Conservation (phyloP, 2,797 vertebrate species). For the Urophycis tenuis region DNA sequence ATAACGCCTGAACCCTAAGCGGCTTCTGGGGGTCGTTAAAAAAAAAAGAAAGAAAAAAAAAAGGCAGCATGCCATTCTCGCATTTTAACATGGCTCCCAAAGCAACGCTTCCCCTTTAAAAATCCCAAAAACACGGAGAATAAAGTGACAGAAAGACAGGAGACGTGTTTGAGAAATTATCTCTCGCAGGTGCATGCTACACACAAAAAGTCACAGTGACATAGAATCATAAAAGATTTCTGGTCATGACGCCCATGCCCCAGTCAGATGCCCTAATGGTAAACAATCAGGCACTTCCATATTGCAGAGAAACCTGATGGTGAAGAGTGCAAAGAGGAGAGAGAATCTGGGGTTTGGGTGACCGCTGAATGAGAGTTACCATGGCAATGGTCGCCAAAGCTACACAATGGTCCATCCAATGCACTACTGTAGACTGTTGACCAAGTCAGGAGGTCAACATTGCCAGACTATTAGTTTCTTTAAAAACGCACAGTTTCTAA, state of each 20-base stretch:
- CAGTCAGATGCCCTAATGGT: constrained; percentile 39
- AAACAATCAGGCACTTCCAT: constrained; percentile 46
- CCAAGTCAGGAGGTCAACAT: constrained; percentile 33
- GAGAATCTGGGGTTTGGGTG: constrained; percentile 12
- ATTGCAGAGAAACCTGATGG: constrained; percentile 48
- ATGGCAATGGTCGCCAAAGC: constrained; percentile 17
- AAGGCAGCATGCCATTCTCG: constrained; percentile 42
- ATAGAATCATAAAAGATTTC: constrained; percentile 51
- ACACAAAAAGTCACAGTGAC: constrained; percentile 71
- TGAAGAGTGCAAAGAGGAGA: constrained; percentile 26
- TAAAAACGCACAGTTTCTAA: constrained; percentile 42
- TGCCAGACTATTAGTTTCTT: constrained; percentile 12
- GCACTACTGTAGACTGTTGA: constrained; percentile 43
- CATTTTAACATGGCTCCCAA: constrained; percentile 25
- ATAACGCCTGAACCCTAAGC: constrained; percentile 20
- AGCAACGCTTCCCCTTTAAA: constrained; percentile 21
- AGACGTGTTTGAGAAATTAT: constrained; percentile 27
- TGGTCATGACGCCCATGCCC: constrained; percentile 42
- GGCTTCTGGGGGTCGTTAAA: constrained; percentile 10
- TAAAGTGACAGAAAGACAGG: constrained; percentile 24
- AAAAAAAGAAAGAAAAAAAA: too few species aligned
- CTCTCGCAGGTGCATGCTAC: constrained; percentile 66
- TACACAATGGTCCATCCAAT: constrained; percentile 39
- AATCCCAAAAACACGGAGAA: constrained; percentile 42
- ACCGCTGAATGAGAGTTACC: constrained; percentile 18